Evolutionary conservation across 2,113 vertebrate genomes (phyloP).

Genomic region (Hyperoodon ampullatus): DNA sequence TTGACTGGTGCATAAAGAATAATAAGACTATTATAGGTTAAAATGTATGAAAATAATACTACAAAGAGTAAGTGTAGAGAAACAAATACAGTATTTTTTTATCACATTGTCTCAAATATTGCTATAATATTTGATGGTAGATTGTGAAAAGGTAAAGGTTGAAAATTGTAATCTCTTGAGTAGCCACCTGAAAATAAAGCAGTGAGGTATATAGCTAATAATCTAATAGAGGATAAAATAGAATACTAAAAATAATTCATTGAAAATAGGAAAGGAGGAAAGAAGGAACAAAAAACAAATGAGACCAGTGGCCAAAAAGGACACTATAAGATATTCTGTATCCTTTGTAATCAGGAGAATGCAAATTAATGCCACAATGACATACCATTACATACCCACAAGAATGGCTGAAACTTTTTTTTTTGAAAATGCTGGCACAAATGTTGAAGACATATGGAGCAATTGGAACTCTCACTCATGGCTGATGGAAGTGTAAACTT

Average conservation of each 20-base stretch:
- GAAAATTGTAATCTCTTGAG: background rate
- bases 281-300: background rate
- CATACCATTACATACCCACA: background rate
- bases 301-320: background rate
- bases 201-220: background rate
- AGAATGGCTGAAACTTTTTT: background rate
- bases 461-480: background rate
- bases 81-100: background rate
- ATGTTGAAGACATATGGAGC: background rate
- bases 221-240: background rate
- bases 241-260: constrained; percentile 3
- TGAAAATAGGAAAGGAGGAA: background rate
- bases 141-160: background rate
- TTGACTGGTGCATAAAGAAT: background rate
- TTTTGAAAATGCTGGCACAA: background rate
- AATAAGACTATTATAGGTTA: background rate
- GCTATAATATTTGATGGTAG: background rate
- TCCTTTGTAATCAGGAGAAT: background rate
- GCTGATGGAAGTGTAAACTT: background rate
- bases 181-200: background rate
- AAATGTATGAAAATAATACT: background rate
- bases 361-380: background rate
- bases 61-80: background rate
- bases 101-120: background rate
- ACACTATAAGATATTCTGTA: background rate